Conservation (phyloP, 2,888 invertebrate species). For the Microplitis manilae region DNA sequence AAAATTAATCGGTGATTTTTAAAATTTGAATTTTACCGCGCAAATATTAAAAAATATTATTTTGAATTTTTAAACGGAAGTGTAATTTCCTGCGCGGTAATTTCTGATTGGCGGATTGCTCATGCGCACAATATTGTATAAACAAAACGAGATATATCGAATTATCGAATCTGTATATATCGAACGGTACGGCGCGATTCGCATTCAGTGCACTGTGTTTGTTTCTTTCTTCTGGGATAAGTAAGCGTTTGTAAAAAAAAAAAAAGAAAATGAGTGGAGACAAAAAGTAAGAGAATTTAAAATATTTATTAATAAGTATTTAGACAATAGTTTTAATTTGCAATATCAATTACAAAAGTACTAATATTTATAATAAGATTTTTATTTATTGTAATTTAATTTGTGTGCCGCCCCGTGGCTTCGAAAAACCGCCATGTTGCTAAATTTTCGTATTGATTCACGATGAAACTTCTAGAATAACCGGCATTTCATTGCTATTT, state of each 20-base stretch:
- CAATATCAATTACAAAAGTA: neutral
- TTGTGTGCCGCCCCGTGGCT: slow-evolving; percentile 54
- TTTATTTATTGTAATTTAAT: neutral
- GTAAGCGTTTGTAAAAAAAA: slow-evolving; percentile 42
- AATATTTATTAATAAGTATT: slow-evolving; percentile 27
- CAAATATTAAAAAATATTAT: too few relatives aligned
- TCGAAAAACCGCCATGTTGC: slow-evolving; percentile 68
- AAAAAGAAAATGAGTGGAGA: slow-evolving; percentile 65
- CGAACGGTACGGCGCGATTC: slow-evolving; percentile 12
- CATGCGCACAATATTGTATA: neutral
- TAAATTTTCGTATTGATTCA: slow-evolving; percentile 70
- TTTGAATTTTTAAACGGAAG: too few relatives aligned
- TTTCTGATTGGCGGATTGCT: neutral
- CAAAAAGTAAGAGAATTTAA: slow-evolving; percentile 65
- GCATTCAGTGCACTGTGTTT: slow-evolving; percentile 57
- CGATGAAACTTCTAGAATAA: slow-evolving; percentile 67
- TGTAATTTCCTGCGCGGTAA: too few relatives aligned
- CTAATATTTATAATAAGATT: neutral
- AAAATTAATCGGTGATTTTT: too few relatives aligned
- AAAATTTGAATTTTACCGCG: too few relatives aligned
- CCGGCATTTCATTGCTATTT: slow-evolving; percentile 37
- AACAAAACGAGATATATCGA: slow-evolving; percentile 12
- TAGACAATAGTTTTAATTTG: slow-evolving; percentile 5
- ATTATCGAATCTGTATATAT: slow-evolving; percentile 8
- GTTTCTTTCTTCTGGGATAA: slow-evolving; percentile 59